These are phyloP conservation scores for Tadarida brasiliensis DNA, from an alignment of 2,797 vertebrate species.

Conservation along the genomic window DNA sequence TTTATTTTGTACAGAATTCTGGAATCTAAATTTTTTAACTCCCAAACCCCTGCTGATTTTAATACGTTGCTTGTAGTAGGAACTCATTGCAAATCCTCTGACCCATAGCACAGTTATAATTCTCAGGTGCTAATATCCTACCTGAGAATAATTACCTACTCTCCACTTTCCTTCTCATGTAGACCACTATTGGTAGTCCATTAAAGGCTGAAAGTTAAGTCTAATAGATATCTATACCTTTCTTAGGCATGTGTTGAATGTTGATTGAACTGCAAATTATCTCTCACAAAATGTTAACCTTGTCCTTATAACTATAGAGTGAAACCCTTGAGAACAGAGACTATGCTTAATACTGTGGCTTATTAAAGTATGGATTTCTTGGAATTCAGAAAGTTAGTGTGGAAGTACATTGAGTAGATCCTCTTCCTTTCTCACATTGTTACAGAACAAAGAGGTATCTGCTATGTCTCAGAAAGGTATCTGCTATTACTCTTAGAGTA, in stretches of 20 bases:
- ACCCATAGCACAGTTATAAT: background rate
- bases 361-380: background rate
- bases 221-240: background rate
- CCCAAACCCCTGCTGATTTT: background rate
- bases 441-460: background rate
- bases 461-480: background rate
- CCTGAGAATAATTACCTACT: constrained; percentile 19
- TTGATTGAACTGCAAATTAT: background rate
- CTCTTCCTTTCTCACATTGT: background rate
- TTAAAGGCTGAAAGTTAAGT: constrained; percentile 16
- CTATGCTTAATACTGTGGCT: background rate
- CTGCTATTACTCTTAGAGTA: background rate
- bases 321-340: background rate
- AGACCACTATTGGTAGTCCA: background rate
- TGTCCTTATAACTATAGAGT: background rate
- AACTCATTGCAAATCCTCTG: background rate
- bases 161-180: background rate
- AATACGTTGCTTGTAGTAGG: background rate
- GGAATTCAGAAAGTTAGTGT: background rate
- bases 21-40: background rate
- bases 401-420: background rate
- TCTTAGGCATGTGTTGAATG: background rate
- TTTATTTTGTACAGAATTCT: constrained; percentile 6
- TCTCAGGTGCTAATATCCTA: constrained; percentile 1
- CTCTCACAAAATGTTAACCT: background rate